Evolutionary conservation across 2,888 invertebrate species (phyloP).

Genomic region (Epinotia ramella): DNA sequence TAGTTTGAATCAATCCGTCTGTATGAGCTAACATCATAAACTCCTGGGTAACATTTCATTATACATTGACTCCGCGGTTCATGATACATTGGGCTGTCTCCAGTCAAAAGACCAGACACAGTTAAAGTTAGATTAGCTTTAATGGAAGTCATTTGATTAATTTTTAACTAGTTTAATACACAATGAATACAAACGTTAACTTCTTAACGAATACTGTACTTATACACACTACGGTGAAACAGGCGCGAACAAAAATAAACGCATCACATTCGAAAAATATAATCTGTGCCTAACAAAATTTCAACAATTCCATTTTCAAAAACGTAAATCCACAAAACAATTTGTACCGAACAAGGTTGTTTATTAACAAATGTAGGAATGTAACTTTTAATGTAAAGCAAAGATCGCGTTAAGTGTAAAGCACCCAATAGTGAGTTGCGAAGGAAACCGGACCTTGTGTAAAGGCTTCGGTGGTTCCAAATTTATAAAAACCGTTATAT

Average conservation of each 20-base stretch:
- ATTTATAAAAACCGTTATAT: conserved; percentile 69
- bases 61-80: too few species aligned
- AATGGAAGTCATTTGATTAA: conserved; percentile 43
- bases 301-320: conserved; percentile 75
- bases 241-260: conserved; percentile 60
- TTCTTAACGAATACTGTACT: conserved; percentile 69
- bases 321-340: conserved; percentile 52
- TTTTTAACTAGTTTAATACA: conserved; percentile 42
- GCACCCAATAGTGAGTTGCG: conserved; percentile 69
- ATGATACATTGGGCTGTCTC: neutral
- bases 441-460: conserved; percentile 50
- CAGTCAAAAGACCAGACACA: neutral
- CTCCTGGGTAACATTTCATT: neutral
- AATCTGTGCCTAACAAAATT: conserved; percentile 78
- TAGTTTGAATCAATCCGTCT: neutral
- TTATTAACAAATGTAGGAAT: conserved; percentile 72
- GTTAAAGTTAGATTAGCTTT: conserved; percentile 37
- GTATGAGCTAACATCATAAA: neutral
- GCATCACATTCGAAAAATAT: conserved; percentile 81
- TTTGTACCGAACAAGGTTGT: conserved; percentile 60
- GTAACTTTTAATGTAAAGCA: conserved; percentile 64
- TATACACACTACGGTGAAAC: conserved; percentile 55
- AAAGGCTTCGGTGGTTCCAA: conserved; percentile 59
- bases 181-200: conserved; percentile 46
- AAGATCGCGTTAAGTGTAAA: conserved; percentile 61